Percentiles rank a stretch among this genome's conserved stretches.
Conservation (phyloP, 2,888 invertebrate genomes). For the Eupithecia subumbrata region DNA sequence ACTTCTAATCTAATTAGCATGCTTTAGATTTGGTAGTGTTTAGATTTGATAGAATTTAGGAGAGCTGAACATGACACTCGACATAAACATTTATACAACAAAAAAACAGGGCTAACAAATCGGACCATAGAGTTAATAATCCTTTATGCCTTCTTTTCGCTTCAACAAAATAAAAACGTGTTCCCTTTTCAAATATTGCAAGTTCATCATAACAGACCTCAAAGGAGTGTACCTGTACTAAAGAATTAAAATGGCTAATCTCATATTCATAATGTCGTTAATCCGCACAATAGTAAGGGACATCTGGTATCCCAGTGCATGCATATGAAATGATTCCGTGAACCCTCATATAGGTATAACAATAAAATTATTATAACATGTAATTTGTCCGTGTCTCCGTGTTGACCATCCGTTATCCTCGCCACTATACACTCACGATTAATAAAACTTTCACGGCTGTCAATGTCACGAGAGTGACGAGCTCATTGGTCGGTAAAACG, state of each 20-base stretch:
- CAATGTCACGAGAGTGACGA: constrained; percentile 53
- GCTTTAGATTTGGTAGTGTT: constrained; percentile 66
- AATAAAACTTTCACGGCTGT: constrained; percentile 55
- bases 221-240: neutral
- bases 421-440: constrained; percentile 50
- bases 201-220: neutral
- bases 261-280: constrained; percentile 17
- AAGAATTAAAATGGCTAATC: neutral
- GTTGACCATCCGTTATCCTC: constrained; percentile 50
- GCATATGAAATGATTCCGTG: constrained; percentile 56
- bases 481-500: constrained; percentile 46
- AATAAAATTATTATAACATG: constrained; percentile 63
- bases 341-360: constrained; percentile 49
- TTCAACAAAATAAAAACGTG: neutral
- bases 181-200: neutral
- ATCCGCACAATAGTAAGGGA: constrained; percentile 36
- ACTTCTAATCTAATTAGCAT: constrained; percentile 62
- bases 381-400: constrained; percentile 59
- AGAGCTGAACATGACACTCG: constrained; percentile 61
- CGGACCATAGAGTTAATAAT: neutral
- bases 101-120: neutral
- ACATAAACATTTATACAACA: constrained; percentile 3
- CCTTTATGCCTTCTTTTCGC: neutral
- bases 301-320: constrained; percentile 53
- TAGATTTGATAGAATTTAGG: constrained; percentile 70